Conservation (phyloP, 2,888 invertebrate genomes). For the Aquatica leii region DNA sequence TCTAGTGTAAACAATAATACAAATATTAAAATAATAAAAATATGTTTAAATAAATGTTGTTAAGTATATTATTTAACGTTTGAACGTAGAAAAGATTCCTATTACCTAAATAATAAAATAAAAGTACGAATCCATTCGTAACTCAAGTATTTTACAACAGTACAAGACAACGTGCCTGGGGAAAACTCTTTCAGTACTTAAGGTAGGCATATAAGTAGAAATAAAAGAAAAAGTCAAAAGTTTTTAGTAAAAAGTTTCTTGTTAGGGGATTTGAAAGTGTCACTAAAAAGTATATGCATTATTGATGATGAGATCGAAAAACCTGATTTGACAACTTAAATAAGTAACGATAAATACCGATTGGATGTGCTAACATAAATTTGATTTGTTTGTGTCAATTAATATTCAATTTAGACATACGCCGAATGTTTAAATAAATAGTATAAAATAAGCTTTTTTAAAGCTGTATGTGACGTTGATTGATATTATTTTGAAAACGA, state of each 20-base stretch:
- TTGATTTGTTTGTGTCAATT: not conserved
- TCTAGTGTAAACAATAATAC: too few relatives aligned
- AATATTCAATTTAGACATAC: too few relatives aligned
- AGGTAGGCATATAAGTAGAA: not conserved
- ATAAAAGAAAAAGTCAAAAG: conserved; percentile 1
- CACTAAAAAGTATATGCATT: conserved; percentile 21
- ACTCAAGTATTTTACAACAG: not conserved
- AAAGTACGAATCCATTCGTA: too few relatives aligned
- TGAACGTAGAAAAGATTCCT: too few relatives aligned
- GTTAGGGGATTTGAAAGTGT: conserved; percentile 15
- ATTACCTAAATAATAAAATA: too few relatives aligned
- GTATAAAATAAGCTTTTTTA: too few relatives aligned
- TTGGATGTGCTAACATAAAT: conserved; percentile 18
- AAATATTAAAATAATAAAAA: too few relatives aligned
- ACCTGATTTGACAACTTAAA: conserved; percentile 19
- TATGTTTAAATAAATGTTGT: too few relatives aligned
- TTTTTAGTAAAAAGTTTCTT: conserved; percentile 12
- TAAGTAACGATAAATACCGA: conserved; percentile 10
- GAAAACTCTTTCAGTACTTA: not conserved
- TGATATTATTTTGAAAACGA: too few relatives aligned
- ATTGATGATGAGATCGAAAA: conserved; percentile 24
- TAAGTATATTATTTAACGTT: too few relatives aligned
- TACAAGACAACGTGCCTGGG: not conserved
- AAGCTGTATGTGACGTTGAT: too few relatives aligned
- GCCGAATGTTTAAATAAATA: too few relatives aligned